A percentile compares a stretch with the other conserved stretches of the same genome.
Evolutionary conservation across 1,140 invertebrate species (phyloP).

Genomic region (Monomorium pharaonis): DNA sequence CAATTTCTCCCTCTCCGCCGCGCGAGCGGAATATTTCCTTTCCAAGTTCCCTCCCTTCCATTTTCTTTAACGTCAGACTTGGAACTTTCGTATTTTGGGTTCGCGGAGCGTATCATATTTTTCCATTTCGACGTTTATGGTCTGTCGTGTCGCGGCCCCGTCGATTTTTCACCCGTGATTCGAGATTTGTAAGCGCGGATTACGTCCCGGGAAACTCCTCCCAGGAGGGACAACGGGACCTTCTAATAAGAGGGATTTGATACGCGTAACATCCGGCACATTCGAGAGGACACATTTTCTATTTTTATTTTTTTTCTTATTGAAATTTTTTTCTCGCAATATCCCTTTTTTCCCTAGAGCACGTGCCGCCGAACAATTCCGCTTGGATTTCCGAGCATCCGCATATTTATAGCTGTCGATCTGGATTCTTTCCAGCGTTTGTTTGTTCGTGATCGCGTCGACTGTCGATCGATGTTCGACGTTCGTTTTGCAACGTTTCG

Average conservation of each 20-base stretch:
- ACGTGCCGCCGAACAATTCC: neutral
- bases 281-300: neutral
- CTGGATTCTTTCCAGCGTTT: slow-evolving; percentile 48
- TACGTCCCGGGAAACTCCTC: neutral
- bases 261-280: neutral
- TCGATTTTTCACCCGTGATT: slow-evolving; percentile 53
- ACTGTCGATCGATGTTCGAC: slow-evolving; percentile 32
- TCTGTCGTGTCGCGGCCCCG: slow-evolving; percentile 19
- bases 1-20: slow-evolving; percentile 20
- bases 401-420: slow-evolving; percentile 54
- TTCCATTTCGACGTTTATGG: slow-evolving; percentile 45
- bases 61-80: slow-evolving; percentile 1
- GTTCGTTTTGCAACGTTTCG: slow-evolving; percentile 26
- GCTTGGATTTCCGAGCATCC: slow-evolving; percentile 1
- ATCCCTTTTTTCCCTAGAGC: neutral
- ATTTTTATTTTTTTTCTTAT: neutral
- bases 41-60: slow-evolving; percentile 1
- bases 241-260: slow-evolving; percentile 12
- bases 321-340: neutral
- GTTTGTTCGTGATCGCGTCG: slow-evolving; percentile 29
- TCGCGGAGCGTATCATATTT: slow-evolving; percentile 48
- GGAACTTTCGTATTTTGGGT: slow-evolving; percentile 36
- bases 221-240: neutral
- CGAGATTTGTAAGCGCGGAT: slow-evolving; percentile 51
- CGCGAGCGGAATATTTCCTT: slow-evolving; percentile 16